phyloP scores from a whole-genome alignment of 2,888 invertebrate genomes.

The Ischnura elegans region DNA sequence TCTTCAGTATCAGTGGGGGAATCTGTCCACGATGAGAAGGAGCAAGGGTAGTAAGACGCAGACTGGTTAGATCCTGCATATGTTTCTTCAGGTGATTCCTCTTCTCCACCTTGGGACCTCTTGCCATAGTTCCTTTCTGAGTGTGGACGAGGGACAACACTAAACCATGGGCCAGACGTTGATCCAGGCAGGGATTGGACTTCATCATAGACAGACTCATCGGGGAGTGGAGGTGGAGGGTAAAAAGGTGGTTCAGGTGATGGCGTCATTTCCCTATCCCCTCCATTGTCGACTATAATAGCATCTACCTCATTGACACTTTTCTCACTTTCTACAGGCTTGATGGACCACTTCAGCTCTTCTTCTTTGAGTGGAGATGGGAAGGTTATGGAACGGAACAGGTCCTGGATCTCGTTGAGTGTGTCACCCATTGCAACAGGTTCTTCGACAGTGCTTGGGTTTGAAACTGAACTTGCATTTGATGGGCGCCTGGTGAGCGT shows the following conservation, averaged over 20 bases:
- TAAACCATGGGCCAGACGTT: constrained; percentile 24
- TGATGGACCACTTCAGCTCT: neutral
- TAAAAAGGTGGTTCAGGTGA: constrained; percentile 58
- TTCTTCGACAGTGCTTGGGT: constrained; percentile 19
- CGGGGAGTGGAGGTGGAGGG: constrained; percentile 82
- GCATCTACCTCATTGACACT: neutral
- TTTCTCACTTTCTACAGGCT: neutral
- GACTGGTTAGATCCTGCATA: constrained; percentile 69
- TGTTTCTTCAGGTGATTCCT: constrained; percentile 68
- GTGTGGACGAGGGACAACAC: neutral
- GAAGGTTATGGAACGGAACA: constrained; percentile 23
- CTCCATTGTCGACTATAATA: neutral
- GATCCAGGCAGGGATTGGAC: constrained; percentile 76
- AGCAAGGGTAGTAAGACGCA: constrained; percentile 43
- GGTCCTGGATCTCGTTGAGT: neutral
- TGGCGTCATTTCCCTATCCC: neutral
- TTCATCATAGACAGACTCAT: constrained; percentile 81
- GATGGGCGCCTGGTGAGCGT: constrained; percentile 32
- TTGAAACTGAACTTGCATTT: neutral
- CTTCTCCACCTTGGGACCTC: neutral
- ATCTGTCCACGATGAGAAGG: constrained; percentile 47
- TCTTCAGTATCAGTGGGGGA: constrained; percentile 69
- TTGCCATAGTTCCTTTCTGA: neutral
- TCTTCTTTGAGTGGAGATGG: constrained; percentile 33
- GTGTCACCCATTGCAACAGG: neutral